Percentiles rank a stretch among this genome's conserved stretches.
phyloP scores from a whole-genome alignment of 1,140 invertebrate species.

The Solenopsis invicta region DNA sequence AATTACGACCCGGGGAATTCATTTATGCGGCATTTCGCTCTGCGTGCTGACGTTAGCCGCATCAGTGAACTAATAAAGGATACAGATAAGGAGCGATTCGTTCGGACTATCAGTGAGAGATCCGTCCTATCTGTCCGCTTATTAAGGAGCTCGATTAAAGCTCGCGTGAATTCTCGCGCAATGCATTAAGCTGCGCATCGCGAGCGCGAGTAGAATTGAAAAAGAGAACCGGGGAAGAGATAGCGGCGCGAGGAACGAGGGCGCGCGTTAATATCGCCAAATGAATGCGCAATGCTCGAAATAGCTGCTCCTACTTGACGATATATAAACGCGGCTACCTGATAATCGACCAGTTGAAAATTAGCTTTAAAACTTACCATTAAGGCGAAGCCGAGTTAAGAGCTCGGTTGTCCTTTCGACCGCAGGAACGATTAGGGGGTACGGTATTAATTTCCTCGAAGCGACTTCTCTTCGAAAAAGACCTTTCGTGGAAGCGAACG shows the following conservation, averaged over 20 bases:
- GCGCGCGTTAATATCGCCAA: not conserved
- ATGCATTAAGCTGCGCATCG: slow-evolving; percentile 4
- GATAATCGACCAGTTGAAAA: slow-evolving; percentile 11
- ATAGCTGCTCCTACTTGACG: not conserved
- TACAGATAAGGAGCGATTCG: slow-evolving; percentile 30
- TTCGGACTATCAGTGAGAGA: not conserved
- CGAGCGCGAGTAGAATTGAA: not conserved
- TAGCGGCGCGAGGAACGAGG: not conserved
- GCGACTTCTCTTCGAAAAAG: not conserved
- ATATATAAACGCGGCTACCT: not conserved
- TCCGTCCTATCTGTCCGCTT: slow-evolving; percentile 12
- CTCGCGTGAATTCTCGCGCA: slow-evolving; percentile 29
- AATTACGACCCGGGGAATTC: slow-evolving; percentile 23
- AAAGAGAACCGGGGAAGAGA: not conserved
- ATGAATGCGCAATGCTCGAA: not conserved
- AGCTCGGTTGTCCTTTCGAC: not conserved
- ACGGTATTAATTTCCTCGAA: slow-evolving; percentile 42
- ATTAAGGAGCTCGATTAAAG: slow-evolving; percentile 23
- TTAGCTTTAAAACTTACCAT: slow-evolving; percentile 8
- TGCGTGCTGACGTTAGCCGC: slow-evolving; percentile 27
- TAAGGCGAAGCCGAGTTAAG: slow-evolving; percentile 25
- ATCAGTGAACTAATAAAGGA: slow-evolving; percentile 22
- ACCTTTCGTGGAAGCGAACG: slow-evolving; percentile 50
- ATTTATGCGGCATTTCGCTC: slow-evolving; percentile 26
- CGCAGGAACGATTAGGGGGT: slow-evolving; percentile 20